Evolutionary conservation across 2,888 invertebrate species (phyloP), one percentile per base, ranked within the genome.

Genomic region (Tholera decimalis): DNA sequence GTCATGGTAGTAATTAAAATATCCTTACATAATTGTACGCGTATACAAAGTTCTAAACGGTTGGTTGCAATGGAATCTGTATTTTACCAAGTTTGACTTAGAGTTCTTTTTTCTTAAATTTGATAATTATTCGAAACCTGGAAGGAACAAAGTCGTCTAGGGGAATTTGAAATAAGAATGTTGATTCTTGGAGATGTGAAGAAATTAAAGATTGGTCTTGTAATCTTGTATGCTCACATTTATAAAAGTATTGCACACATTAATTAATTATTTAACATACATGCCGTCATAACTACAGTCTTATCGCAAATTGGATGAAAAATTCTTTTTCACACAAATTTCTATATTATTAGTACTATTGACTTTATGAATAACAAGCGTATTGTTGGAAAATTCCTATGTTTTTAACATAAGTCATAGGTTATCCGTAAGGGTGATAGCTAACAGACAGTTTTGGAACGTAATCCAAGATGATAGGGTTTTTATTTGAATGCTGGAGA

Each of bases 381-480:
- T 56, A 47, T 56, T 41, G 24, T 64, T 60, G 80, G 80, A 81
- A 82, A 60, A 77, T 80, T 81, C 75, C 77, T 67, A 47, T 49
- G 55, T 62, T 75, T 77, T 57, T 50, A 73, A 60, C 24, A 18
- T 47, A 39, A 61, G 71, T 72, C 80, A 68, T 72, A 77, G 65
- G 77, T 79, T 80, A 77, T 73, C 74, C 37, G 39, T 20, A 51
- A 63, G 62, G 50, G 43, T 9, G 58, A 50, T 33, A 39, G 47
- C 35, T 35, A 35, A 15, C 47, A 55, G 43, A 35, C 50, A 49
- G 72, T 44, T 79, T 77, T 72, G 72, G 72, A 35, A 54, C 64
- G 75, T 67, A 54, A 67, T 71, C 56, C 63, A 43, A 33, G 3
- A 0, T 0, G 2, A 53, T 75, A 74, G 20, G 58, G 63, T 59